Evolutionary conservation across 1,140 invertebrate genomes (phyloP).

Genomic region (Dendrolimus punctatus): DNA sequence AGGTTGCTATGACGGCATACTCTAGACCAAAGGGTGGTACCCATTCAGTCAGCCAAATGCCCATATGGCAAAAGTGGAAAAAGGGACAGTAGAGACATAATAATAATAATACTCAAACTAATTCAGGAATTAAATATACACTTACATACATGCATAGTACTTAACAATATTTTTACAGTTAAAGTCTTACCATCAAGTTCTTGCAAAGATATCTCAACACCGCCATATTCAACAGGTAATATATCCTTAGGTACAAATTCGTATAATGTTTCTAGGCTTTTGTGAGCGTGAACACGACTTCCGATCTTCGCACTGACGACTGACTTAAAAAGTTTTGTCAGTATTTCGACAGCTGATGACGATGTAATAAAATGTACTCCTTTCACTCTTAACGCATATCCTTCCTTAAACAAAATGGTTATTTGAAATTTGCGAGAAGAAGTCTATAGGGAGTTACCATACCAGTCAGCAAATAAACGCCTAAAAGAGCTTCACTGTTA

Average conservation of each 20-base stretch:
- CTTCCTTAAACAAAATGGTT: slow-evolving; percentile 23
- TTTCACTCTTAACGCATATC: slow-evolving; percentile 26
- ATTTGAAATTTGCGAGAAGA: slow-evolving; percentile 1
- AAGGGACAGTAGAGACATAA: no score
- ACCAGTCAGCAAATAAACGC: no score
- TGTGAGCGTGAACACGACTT: slow-evolving; percentile 18
- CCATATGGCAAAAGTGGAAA: no score
- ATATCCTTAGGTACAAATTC: slow-evolving; percentile 22
- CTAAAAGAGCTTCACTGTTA: no score
- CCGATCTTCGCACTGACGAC: slow-evolving; percentile 20
- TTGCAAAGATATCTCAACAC: slow-evolving; percentile 16
- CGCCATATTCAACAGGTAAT: slow-evolving; percentile 29
- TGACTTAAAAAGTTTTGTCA: slow-evolving; percentile 24
- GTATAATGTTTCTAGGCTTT: slow-evolving; percentile 17
- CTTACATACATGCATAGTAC: no score
- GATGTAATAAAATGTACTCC: slow-evolving; percentile 20
- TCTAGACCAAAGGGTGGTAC: no score
- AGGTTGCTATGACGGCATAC: no score
- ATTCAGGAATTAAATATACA: no score
- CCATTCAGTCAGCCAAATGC: no score
- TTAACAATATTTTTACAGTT: no score
- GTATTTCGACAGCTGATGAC: slow-evolving; percentile 21
- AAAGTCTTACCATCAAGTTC: slow-evolving; percentile 22
- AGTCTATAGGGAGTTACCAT: background rate
- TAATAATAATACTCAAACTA: no score